A percentile compares a stretch with the other conserved stretches of the same genome.
These are phyloP conservation scores for Dryas iulia DNA, from an alignment of 1,140 invertebrate genomes.

Conservation along the genomic window DNA sequence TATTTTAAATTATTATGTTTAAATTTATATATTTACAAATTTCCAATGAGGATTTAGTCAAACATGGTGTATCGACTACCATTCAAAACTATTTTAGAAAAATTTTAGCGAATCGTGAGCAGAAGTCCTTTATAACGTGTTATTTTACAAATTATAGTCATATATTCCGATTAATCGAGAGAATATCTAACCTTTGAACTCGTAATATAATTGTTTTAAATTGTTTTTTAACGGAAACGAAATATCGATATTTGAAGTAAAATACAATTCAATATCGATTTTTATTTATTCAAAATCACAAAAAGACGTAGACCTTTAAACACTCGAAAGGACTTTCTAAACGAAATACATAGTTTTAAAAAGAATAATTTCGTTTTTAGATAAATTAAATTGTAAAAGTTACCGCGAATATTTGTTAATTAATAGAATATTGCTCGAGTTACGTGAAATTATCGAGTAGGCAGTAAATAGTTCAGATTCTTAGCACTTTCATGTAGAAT, in stretches of 20 bases:
- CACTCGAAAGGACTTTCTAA: neutral
- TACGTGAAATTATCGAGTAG: constrained; percentile 15
- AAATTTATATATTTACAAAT: neutral
- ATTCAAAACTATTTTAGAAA: neutral
- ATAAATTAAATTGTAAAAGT: neutral
- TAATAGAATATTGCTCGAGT: neutral
- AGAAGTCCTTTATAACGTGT: neutral
- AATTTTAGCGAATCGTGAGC: neutral
- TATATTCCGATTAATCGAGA: neutral
- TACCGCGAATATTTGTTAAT: neutral
- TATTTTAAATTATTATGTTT: no score
- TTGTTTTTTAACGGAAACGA: no score
- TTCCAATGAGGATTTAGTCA: neutral
- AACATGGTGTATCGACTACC: neutral
- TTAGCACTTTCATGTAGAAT: constrained; percentile 7
- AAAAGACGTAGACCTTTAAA: neutral
- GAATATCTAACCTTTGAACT: neutral
- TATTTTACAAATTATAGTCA: neutral
- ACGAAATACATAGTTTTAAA: neutral
- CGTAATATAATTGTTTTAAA: neutral
- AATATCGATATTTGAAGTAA: no score
- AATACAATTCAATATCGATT: neutral
- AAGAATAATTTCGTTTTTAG: neutral
- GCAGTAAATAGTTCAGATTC: constrained; percentile 13
- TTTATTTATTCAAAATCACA: neutral